Base-by-base conservation (phyloP, 1,140 invertebrate species). In the Tribolium castaneum region DNA sequence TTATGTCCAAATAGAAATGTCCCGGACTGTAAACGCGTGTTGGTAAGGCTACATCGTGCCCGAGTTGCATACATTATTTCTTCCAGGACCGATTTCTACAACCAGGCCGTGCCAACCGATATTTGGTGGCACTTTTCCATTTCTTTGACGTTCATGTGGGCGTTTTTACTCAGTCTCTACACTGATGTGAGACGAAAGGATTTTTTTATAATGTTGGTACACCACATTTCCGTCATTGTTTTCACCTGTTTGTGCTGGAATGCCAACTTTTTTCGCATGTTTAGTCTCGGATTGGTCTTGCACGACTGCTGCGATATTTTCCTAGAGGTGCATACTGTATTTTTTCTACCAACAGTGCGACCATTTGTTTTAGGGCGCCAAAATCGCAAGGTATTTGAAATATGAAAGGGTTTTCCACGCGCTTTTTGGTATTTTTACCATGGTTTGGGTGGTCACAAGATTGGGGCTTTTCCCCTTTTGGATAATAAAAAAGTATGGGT, bases 11-110 rank as follows among this genome's bases (percentile, higher is more conserved):
- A n/a, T n/a, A n/a, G n/a, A n/a, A n/a, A n/a, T n/a, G n/a, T n/a
- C n/a, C n/a, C n/a, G n/a, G n/a, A n/a, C n/a, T n/a, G n/a, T n/a
- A 54, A 95, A 94, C 54, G 85, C 95, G 82, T 98, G 96, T 87
- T 99, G 96, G 90, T 94, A 95, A 30, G 25, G 0, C 25, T 30
- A 30, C 25, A 30, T 1, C 6, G 1, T 6, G 25, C 25, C 25
- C 25, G 25, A 30, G 25, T 30, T 1, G 25, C 25, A 30, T 30
- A 30, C 25, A 30, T 4, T 30, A 30, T 30, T 30, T 30, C 6
- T 30, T 30, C 25, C 6, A 86, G 85, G 85, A 86, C 75, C 16
- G 79, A 78, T n/a, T 87, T 86, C 77, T 89, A 89, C 2, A 89
- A 88, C 76, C 89, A 95, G 89, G 90, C 92, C 6, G 87, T 95